phyloP scores from a whole-genome alignment of 2,113 vertebrate species.

The Callithrix jacchus region DNA sequence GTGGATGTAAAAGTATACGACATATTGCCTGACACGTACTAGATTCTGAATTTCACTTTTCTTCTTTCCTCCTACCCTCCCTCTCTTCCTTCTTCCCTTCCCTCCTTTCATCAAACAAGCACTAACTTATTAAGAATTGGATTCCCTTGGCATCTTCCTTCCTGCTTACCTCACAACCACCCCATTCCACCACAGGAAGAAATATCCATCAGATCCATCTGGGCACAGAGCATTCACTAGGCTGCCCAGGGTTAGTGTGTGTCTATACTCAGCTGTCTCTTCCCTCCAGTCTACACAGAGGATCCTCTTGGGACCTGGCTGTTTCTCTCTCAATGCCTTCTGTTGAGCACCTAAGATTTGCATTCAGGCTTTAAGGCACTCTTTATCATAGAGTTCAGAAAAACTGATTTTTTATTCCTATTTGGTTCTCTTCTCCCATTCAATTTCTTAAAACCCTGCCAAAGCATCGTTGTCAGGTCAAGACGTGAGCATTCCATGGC shows the following conservation, averaged over 20 bases:
- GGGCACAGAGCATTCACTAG: not conserved
- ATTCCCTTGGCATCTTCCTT: not conserved
- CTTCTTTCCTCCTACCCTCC: not conserved
- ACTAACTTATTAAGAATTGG: not conserved
- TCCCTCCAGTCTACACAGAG: not conserved
- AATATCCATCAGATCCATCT: not conserved
- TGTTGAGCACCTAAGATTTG: not conserved
- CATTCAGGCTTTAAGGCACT: not conserved
- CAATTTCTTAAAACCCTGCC: not conserved
- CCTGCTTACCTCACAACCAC: not conserved
- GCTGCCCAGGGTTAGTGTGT: rapidly evolving
- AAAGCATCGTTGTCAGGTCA: not conserved
- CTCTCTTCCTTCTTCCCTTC: not conserved
- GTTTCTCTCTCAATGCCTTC: not conserved
- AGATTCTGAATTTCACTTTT: not conserved
- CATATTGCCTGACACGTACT: not conserved
- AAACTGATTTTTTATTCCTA: not conserved
- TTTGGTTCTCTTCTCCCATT: not conserved
- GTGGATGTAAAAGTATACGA: not conserved
- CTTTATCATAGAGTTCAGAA: not conserved
- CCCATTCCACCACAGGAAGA: not conserved
- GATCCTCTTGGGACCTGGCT: not conserved
- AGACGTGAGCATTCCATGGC: not conserved
- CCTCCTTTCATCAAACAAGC: not conserved
- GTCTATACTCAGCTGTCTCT: not conserved